Percentiles rank a stretch among this genome's conserved stretches.
These are phyloP conservation scores for Salpingus planirostris DNA, from an alignment of 2,888 invertebrate genomes.

Conservation along the genomic window DNA sequence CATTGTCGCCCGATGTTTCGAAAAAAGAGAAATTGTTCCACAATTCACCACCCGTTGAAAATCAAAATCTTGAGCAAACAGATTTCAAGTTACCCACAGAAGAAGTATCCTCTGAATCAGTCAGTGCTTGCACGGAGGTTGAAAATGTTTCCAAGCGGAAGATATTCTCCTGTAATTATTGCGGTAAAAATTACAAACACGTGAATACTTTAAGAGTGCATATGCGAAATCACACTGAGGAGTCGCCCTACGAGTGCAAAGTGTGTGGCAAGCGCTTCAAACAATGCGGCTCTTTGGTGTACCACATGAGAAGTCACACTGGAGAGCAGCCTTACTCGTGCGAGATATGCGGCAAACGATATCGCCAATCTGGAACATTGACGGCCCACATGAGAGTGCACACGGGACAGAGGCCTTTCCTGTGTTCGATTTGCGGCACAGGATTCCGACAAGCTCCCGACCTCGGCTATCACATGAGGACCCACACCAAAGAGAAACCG, in stretches of 20 bases:
- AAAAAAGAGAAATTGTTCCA: too few relatives aligned
- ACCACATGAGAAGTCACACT: constrained; percentile 33
- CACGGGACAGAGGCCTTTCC: constrained; percentile 27
- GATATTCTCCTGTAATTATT: constrained; percentile 24
- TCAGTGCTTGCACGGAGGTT: too few relatives aligned
- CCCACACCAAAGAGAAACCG: constrained; percentile 35
- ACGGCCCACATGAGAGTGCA: constrained; percentile 36
- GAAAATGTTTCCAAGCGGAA: too few relatives aligned
- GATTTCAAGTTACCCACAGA: too few relatives aligned
- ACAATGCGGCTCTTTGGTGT: constrained; percentile 29
- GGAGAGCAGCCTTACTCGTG: constrained; percentile 33
- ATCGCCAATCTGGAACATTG: constrained; percentile 33
- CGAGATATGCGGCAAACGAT: constrained; percentile 33
- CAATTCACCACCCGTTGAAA: too few relatives aligned
- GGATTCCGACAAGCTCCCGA: constrained; percentile 28
- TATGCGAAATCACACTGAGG: constrained; percentile 32
- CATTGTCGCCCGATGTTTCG: too few relatives aligned
- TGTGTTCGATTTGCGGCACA: constrained; percentile 25
- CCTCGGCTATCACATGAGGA: constrained; percentile 35
- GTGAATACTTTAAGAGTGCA: constrained; percentile 31
- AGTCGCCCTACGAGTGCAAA: constrained; percentile 33
- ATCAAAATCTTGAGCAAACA: too few relatives aligned
- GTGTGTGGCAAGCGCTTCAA: constrained; percentile 34
- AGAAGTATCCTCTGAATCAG: too few relatives aligned
- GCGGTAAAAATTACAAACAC: constrained; percentile 21